phyloP scores from a whole-genome alignment of 1,140 invertebrate species.

The Diachasmimorpha longicaudata region DNA sequence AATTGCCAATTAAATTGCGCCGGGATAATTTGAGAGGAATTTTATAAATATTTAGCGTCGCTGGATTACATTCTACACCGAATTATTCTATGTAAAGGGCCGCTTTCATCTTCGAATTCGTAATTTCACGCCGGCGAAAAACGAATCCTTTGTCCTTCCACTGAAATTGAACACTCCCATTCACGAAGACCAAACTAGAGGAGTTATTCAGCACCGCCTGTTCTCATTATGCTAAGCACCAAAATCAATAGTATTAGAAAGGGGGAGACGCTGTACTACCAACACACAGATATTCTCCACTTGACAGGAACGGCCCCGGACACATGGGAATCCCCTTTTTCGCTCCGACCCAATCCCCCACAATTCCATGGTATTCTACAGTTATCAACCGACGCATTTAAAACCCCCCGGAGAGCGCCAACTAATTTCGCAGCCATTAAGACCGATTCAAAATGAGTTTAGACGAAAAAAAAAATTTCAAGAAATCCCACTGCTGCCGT shows the following conservation, averaged over 20 bases:
- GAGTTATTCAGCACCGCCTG: constrained; percentile 42
- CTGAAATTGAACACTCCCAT: constrained; percentile 39
- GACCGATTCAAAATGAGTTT: too few species aligned
- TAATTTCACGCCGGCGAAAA: neutral
- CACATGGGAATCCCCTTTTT: neutral
- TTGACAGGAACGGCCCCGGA: neutral
- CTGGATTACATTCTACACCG: too few species aligned
- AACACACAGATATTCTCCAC: neutral
- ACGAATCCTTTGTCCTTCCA: neutral
- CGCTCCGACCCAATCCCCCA: neutral
- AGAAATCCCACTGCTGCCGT: neutral
- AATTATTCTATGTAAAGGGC: too few species aligned
- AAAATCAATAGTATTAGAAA: constrained; percentile 56
- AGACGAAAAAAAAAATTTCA: neutral
- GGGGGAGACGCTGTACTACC: constrained; percentile 22
- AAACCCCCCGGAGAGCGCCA: neutral
- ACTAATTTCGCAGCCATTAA: too few species aligned
- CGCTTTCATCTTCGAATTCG: too few species aligned
- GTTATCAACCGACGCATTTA: neutral
- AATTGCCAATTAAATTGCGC: too few species aligned
- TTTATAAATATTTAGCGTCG: too few species aligned
- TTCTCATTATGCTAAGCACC: constrained; percentile 58
- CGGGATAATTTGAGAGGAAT: too few species aligned
- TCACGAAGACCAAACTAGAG: constrained; percentile 4
- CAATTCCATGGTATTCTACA: neutral